Evolutionary conservation across 2,113 vertebrate genomes (phyloP).

Genomic region (Lanius collurio): DNA sequence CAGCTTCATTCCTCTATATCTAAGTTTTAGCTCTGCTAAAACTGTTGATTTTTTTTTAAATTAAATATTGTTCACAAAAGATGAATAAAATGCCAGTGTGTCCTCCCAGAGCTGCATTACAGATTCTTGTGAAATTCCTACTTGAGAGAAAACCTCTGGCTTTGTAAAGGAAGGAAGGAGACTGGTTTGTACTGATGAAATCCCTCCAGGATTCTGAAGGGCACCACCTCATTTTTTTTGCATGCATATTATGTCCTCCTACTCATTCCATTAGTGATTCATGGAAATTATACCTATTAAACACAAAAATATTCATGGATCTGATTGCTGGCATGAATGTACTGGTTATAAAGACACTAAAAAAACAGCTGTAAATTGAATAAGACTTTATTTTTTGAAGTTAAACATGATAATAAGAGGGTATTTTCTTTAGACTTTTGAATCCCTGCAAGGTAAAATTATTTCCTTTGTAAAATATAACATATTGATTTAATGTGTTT

Average conservation of each 20-base stretch:
- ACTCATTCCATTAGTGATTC: conserved; percentile 43
- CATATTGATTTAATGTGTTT: neutral
- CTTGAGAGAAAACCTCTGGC: neutral
- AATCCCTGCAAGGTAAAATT: neutral
- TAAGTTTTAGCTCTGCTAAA: neutral
- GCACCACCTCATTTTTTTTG: conserved; percentile 32
- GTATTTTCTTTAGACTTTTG: conserved; percentile 6
- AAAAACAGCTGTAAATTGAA: neutral
- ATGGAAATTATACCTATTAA: conserved; percentile 44
- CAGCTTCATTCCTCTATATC: neutral
- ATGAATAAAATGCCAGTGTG: neutral
- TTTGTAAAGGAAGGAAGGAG: neutral
- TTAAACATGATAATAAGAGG: neutral
- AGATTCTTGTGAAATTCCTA: conserved; percentile 16
- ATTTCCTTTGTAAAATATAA: neutral
- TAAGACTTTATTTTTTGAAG: neutral
- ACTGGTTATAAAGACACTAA: conserved; percentile 6
- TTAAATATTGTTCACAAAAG: neutral
- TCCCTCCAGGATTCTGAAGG: conserved; percentile 29
- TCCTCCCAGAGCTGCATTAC: neutral
- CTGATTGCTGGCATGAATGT: conserved; percentile 39
- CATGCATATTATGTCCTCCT: conserved; percentile 3
- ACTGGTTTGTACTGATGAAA: neutral
- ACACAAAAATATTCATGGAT: conserved; percentile 29
- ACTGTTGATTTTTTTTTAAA: neutral